Evolutionary conservation across 1,140 invertebrate species (phyloP).

Genomic region (Rhagoletis pomonella): DNA sequence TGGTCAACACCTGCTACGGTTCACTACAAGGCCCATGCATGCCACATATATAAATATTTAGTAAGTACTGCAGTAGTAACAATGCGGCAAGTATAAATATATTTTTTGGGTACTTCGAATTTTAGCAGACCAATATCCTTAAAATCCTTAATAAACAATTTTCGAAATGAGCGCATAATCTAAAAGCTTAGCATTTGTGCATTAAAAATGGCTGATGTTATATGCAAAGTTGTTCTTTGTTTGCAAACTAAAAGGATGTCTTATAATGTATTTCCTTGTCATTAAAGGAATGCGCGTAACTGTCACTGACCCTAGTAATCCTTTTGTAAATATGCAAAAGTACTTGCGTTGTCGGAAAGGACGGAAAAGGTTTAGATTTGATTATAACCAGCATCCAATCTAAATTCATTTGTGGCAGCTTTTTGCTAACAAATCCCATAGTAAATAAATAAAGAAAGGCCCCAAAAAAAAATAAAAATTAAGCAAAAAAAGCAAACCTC

Average conservation of each 20-base stretch:
- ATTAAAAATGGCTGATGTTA: slow-evolving; percentile 28
- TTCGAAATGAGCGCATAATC: slow-evolving; percentile 36
- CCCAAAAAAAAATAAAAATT: neutral
- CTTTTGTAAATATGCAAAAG: slow-evolving; percentile 67
- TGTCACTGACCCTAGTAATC: slow-evolving; percentile 71
- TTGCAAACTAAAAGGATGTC: neutral
- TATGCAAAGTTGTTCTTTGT: neutral
- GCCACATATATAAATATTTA: neutral
- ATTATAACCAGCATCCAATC: slow-evolving; percentile 59
- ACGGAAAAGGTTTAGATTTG: slow-evolving; percentile 57
- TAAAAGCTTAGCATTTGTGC: neutral
- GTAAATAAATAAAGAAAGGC: slow-evolving; percentile 51
- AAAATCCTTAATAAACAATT: slow-evolving; percentile 27
- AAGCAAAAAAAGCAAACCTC: neutral
- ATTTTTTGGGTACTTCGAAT: neutral
- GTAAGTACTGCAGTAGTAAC: slow-evolving; percentile 24
- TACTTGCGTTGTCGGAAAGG: too few relatives aligned
- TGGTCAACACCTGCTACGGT: slow-evolving; percentile 7
- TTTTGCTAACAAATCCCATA: slow-evolving; percentile 47
- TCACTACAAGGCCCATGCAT: neutral
- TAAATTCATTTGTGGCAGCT: slow-evolving; percentile 70
- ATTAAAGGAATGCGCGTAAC: neutral
- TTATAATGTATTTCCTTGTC: neutral
- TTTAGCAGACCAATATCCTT: neutral
- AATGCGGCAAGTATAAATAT: neutral